phyloP scores from a whole-genome alignment of 2,113 vertebrate species.

The Regulus satrapa region DNA sequence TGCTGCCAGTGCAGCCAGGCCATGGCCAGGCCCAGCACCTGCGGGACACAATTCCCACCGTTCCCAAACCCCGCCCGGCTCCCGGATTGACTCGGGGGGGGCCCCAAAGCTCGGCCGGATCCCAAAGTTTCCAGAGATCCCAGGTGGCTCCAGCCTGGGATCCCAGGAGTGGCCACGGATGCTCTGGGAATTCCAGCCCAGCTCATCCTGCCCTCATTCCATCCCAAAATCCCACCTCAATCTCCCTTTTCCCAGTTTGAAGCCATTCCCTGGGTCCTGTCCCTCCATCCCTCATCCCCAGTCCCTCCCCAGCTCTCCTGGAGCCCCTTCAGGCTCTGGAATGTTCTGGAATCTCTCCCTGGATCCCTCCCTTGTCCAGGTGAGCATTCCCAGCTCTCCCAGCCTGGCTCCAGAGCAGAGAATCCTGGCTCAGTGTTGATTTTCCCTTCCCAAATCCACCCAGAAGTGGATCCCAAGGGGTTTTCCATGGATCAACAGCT shows the following conservation, averaged over 20 bases:
- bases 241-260: neutral
- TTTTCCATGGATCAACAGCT: neutral
- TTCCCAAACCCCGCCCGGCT: too few relatives aligned
- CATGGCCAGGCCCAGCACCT: slow-evolving; percentile 82
- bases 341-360: neutral
- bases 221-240: neutral
- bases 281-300: too few relatives aligned
- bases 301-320: too few relatives aligned
- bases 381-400: neutral
- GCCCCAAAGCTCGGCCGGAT: neutral
- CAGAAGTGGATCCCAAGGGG: neutral
- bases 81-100: too few relatives aligned
- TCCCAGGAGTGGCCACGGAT: too few relatives aligned
- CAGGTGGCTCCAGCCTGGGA: neutral
- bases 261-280: too few relatives aligned
- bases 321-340: too few relatives aligned
- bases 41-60: neutral
- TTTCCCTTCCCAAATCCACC: neutral
- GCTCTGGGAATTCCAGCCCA: neutral
- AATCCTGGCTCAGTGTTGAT: neutral
- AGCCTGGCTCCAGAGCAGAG: neutral
- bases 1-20: slow-evolving; percentile 85
- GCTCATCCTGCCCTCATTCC: neutral
- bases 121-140: neutral
- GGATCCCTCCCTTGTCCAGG: neutral